These are phyloP conservation scores for Synanthedon formicaeformis DNA, from an alignment of 2,888 invertebrate genomes.

Conservation along the genomic window DNA sequence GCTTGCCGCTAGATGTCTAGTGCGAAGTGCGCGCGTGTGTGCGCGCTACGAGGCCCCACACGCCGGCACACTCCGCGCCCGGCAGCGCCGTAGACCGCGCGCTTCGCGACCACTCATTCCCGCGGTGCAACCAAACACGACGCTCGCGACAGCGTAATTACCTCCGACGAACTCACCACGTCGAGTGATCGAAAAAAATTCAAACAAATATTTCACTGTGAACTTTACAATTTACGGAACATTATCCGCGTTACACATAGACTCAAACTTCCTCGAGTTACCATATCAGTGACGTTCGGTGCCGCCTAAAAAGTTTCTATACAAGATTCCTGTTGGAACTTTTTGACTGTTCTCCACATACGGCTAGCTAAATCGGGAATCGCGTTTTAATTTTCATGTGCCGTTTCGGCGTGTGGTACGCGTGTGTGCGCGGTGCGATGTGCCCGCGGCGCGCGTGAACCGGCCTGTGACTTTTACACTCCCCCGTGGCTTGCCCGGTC, in stretches of 20 bases:
- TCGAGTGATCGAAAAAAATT: conserved; percentile 10
- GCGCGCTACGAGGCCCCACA: conserved; percentile 44
- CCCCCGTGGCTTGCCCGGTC: conserved; percentile 84
- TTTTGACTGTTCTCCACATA: conserved; percentile 20
- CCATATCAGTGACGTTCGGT: conserved; percentile 49
- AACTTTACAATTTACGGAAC: conserved; percentile 3
- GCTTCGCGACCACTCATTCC: conserved; percentile 39
- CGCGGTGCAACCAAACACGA: conserved; percentile 31
- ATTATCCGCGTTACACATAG: conserved; percentile 8
- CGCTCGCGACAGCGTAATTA: conserved; percentile 41
- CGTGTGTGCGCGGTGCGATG: conserved; percentile 66
- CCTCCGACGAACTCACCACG: conserved; percentile 12
- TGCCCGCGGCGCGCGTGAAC: conserved; percentile 67
- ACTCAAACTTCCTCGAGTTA: conserved; percentile 26
- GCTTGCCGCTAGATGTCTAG: conserved; percentile 54
- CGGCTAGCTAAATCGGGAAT: conserved; percentile 64
- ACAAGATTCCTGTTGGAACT: background rate
- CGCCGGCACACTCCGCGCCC: conserved; percentile 62
- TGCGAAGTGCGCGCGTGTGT: conserved; percentile 48
- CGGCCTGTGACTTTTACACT: conserved; percentile 55
- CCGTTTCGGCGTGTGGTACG: conserved; percentile 56
- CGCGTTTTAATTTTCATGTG: conserved; percentile 69
- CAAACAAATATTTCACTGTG: conserved; percentile 32
- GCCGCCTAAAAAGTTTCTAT: conserved; percentile 12
- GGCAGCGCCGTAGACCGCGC: conserved; percentile 62